A percentile compares a stretch with the other conserved stretches of the same genome.
Conservation (phyloP, 2,113 vertebrate genomes). For the Elephantulus edwardii region DNA sequence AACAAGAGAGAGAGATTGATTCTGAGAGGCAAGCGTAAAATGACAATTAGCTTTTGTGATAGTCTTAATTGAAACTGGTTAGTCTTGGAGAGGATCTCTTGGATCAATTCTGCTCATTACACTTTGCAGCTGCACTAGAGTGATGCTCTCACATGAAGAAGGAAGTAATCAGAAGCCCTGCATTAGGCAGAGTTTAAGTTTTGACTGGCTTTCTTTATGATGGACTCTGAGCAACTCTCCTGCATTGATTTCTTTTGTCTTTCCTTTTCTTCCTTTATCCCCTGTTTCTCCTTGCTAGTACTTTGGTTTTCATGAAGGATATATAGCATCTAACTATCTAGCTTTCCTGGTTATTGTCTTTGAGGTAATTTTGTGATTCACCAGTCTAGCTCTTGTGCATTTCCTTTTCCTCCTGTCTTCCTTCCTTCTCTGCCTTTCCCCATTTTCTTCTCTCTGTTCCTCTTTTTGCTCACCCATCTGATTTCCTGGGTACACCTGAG, state of each 20-base stretch:
- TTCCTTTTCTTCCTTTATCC: background rate
- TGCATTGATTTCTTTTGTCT: background rate
- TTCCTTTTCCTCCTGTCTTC: background rate
- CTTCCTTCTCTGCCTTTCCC: background rate
- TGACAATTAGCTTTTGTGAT: slow-evolving; percentile 66
- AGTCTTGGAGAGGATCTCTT: slow-evolving; percentile 11
- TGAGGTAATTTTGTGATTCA: background rate
- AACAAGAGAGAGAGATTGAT: slow-evolving; percentile 18
- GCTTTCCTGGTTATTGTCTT: background rate
- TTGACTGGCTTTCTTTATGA: background rate
- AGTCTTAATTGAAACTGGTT: slow-evolving; percentile 76
- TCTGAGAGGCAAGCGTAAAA: slow-evolving; percentile 56
- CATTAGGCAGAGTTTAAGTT: background rate
- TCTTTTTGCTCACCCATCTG: background rate
- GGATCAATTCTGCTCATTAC: background rate
- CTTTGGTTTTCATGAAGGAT: background rate
- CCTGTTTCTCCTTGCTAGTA: background rate
- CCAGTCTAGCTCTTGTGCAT: no score
- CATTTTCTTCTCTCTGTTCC: background rate
- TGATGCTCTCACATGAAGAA: background rate
- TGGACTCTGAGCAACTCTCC: background rate
- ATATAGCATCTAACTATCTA: background rate
- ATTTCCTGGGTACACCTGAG: background rate
- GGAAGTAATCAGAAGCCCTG: background rate
- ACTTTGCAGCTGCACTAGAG: background rate